A percentile compares a stretch with the other conserved stretches of the same genome.
These are phyloP conservation scores for Lipophrys pholis DNA, from an alignment of 2,113 vertebrate genomes.

Conservation along the genomic window DNA sequence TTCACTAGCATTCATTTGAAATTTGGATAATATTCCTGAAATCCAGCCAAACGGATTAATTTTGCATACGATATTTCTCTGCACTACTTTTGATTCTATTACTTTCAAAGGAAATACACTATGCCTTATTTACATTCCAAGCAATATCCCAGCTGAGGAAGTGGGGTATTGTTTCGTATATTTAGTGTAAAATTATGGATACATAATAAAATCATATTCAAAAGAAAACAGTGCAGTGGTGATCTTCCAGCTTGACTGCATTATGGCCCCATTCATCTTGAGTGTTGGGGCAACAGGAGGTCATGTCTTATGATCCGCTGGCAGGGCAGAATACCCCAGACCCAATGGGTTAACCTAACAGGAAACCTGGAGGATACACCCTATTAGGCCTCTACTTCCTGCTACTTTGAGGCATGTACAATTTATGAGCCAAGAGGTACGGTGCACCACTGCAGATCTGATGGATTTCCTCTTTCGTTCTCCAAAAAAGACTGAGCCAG, in stretches of 20 bases:
- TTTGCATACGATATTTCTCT: too few relatives aligned
- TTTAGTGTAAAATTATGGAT: too few relatives aligned
- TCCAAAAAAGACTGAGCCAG: slow-evolving; percentile 71
- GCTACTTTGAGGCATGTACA: slow-evolving; percentile 83
- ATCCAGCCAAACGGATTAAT: too few relatives aligned
- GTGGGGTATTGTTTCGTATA: too few relatives aligned
- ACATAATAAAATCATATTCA: too few relatives aligned
- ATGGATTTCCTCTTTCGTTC: slow-evolving; percentile 84
- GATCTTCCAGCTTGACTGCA: slow-evolving; percentile 56
- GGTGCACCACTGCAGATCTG: slow-evolving; percentile 80
- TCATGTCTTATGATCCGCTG: slow-evolving; percentile 50
- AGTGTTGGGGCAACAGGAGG: slow-evolving; percentile 53
- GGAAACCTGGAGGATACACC: slow-evolving; percentile 85
- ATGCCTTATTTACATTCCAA: too few relatives aligned
- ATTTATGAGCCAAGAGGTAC: slow-evolving; percentile 79
- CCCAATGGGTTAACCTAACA: slow-evolving; percentile 75
- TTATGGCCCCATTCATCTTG: slow-evolving; percentile 52
- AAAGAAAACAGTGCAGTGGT: neutral
- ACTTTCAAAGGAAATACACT: too few relatives aligned
- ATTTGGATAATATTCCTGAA: too few relatives aligned
- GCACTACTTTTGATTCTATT: too few relatives aligned
- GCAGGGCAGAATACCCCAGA: slow-evolving; percentile 64
- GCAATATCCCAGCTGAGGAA: too few relatives aligned
- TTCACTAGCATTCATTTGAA: too few relatives aligned
- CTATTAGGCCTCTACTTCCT: slow-evolving; percentile 84